phyloP scores from a whole-genome alignment of 2,797 vertebrate genomes.

The Semotilus atromaculatus region DNA sequence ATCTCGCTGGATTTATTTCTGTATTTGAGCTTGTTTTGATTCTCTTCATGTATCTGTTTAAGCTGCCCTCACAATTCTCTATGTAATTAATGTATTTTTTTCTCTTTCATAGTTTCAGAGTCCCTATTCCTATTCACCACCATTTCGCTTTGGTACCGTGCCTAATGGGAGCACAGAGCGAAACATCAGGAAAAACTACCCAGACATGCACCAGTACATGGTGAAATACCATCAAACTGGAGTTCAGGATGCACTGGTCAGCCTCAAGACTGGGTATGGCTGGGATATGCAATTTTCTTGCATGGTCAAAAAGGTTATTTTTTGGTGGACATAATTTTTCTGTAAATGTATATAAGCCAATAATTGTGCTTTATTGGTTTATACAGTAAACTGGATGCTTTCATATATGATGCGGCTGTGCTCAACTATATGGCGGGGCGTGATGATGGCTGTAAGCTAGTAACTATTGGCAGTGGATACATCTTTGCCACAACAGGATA shows the following conservation, averaged over 20 bases:
- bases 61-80: neutral
- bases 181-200: slow-evolving; percentile 97
- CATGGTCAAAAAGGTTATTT: neutral
- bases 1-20: slow-evolving; percentile 1
- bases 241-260: slow-evolving; percentile 91
- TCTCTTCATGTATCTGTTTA: neutral
- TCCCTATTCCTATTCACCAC: slow-evolving; percentile 94
- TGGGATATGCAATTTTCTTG: neutral
- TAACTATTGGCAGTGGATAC: slow-evolving; percentile 97
- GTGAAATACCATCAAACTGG: slow-evolving; percentile 95
- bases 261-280: slow-evolving; percentile 93
- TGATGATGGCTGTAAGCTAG: slow-evolving; percentile 97
- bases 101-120: slow-evolving; percentile 87
- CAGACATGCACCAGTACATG: slow-evolving; percentile 99
- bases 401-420: slow-evolving; percentile 97
- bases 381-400: slow-evolving; percentile 94
- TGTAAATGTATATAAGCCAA: neutral
- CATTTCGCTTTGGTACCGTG: slow-evolving; percentile 97
- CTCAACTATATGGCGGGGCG: slow-evolving; percentile 99
- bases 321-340: neutral
- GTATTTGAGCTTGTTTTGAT: slow-evolving; percentile 12
- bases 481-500: slow-evolving; percentile 98
- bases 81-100: slow-evolving; percentile 22
- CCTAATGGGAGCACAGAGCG: slow-evolving; percentile 98
- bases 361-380: slow-evolving; percentile 33